Evolutionary conservation across 2,888 invertebrate species (phyloP).

Genomic region (Coleophora deauratella): DNA sequence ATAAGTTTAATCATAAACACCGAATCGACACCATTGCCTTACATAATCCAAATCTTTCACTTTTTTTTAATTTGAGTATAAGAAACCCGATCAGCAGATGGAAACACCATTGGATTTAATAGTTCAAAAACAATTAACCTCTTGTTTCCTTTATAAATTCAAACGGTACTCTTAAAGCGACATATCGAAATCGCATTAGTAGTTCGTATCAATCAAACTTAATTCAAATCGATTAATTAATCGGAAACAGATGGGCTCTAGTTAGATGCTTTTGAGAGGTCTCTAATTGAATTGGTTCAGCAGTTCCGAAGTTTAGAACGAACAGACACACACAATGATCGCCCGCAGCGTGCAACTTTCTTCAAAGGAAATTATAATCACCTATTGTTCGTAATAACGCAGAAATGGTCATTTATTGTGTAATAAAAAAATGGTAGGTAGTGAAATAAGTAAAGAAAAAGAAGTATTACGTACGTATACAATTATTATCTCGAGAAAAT

Average conservation of each 20-base stretch:
- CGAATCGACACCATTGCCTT: too few relatives aligned
- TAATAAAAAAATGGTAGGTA: constrained; percentile 19
- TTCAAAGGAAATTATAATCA: constrained; percentile 57
- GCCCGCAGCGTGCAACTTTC: constrained; percentile 56
- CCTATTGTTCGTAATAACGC: constrained; percentile 58
- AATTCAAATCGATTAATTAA: constrained; percentile 55
- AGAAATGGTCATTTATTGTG: constrained; percentile 52
- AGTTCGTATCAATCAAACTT: constrained; percentile 30
- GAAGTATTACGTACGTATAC: too few relatives aligned
- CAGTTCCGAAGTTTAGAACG: constrained; percentile 33
- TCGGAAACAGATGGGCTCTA: constrained; percentile 68
- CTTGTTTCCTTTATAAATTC: too few relatives aligned
- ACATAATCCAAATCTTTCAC: too few relatives aligned
- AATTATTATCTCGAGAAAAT: too few relatives aligned
- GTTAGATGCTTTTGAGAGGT: constrained; percentile 57
- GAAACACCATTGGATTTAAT: too few relatives aligned
- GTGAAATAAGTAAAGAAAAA: background rate
- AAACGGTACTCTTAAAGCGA: constrained; percentile 4
- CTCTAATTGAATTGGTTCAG: constrained; percentile 59
- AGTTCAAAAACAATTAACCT: too few relatives aligned
- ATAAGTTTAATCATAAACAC: too few relatives aligned
- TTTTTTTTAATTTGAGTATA: too few relatives aligned
- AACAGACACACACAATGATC: constrained; percentile 53
- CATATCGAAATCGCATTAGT: constrained; percentile 27
- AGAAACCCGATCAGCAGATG: too few relatives aligned